Percentiles rank a stretch among this genome's conserved stretches.
phyloP scores from a whole-genome alignment of 2,797 vertebrate species.

The Sebastes minor region DNA sequence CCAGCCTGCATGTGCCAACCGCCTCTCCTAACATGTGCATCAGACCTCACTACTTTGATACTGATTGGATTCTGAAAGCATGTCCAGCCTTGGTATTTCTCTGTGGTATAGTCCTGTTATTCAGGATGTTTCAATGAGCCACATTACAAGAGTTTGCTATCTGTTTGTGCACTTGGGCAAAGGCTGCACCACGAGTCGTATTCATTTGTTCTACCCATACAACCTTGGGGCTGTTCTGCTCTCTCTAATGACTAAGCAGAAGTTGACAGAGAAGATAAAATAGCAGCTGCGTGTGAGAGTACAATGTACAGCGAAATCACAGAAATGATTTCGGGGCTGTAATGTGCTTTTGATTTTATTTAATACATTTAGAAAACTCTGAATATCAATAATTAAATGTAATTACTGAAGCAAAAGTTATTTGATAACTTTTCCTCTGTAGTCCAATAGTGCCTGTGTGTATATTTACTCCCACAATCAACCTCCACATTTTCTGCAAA shows the following conservation, averaged over 20 bases:
- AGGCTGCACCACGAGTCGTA: conserved; percentile 18
- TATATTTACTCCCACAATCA: conserved; percentile 14
- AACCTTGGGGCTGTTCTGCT: conserved; percentile 49
- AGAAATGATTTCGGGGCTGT: not conserved
- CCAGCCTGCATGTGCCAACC: conserved; percentile 34
- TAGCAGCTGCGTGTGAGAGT: not conserved
- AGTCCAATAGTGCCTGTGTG: not conserved
- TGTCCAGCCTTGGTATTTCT: conserved; percentile 36
- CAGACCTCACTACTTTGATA: conserved; percentile 36
- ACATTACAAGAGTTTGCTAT: conserved; percentile 22
- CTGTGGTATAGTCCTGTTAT: not conserved
- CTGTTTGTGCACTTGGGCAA: conserved; percentile 33
- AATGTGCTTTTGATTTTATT: not conserved
- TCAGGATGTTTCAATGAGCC: conserved; percentile 26
- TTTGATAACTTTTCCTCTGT: not conserved
- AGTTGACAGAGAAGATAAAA: conserved; percentile 51
- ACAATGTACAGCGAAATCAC: conserved; percentile 10
- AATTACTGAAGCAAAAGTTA: not conserved
- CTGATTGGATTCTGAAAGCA: conserved; percentile 54
- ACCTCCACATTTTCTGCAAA: conserved; percentile 21
- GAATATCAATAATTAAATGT: not conserved
- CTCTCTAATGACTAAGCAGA: conserved; percentile 62
- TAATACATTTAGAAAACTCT: not conserved
- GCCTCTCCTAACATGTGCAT: conserved; percentile 41
- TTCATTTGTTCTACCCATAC: conserved; percentile 41